Base-by-base conservation (phyloP, 1,140 invertebrate species). In the Aphelenchoides avenae region DNA sequence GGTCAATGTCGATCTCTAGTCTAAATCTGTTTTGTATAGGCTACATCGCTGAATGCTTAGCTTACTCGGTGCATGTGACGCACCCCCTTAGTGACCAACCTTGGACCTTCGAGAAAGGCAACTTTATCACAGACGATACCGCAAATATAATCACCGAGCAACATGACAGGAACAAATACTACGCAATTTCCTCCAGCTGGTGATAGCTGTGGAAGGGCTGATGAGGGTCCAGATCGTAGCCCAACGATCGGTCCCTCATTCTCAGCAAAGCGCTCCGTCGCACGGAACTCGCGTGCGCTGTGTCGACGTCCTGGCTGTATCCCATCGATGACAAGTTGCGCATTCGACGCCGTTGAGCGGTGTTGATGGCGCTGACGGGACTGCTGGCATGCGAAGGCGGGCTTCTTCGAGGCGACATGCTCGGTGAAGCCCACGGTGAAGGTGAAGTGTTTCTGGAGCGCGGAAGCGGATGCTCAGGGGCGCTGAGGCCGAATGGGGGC, bases 211-310 rank as follows among this genome's bases (percentile, higher is more conserved):
- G 41, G 57, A 62, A 59, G 2, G 33, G 55, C 15, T 31, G 29
- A 11, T 34, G 27, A 5, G 58, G 55, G 27, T 59, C 55, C 24
- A 57, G 34, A 11, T 54, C 57, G 22, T 55, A 67, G 9, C 63
- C 64, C 33, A 71, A 56, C n/a, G 68, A 71, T 27, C 68, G 50
- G 33, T 67, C 64, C 0, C 61, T 37, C 64, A 68, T 36, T 26
- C 63, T 52, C 15, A 69, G 30, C 22, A 68, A 33, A 34, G 37
- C 27, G 6, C 26, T 46, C 6, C 64, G 53, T 15, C 64, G 58
- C 15, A 29, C 15, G n/a, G 40, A 20, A 11, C 54, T 67, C 20
- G 55, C 62, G 31, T 53, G 44, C 3, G 46, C 57, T 29, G 57
- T 62, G 48, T 63, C 67, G 60, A 68, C 52, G 44, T 68, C 70